Evolutionary conservation across 2,888 invertebrate species (phyloP), one percentile per base, ranked within the genome.

Genomic region (Diarsia mendica): DNA sequence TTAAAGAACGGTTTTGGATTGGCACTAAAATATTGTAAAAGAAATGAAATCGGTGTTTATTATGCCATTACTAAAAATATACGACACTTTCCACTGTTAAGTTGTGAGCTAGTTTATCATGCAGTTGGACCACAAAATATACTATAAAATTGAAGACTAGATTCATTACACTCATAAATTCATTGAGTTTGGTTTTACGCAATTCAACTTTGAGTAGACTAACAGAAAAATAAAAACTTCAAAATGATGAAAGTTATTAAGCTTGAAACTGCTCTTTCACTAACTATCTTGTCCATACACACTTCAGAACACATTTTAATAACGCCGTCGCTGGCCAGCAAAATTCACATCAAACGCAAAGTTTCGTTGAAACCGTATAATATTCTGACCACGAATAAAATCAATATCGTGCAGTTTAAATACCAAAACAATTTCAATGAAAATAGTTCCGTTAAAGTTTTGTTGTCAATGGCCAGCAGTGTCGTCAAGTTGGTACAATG

Each of bases 361-460:
- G 73, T 82, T 83, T 77, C n/a, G n/a, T 63, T 49, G 49, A 46
- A 72, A 55, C 48, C 39, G 58, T 75, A 64, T 66, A 67, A 83
- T 80, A 80, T 77, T 72, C 66, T 84, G 75, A 80, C 82, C 81
- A 63, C 82, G 79, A 89, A 89, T 85, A 87, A 87, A 87, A 89
- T 86, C 89, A 82, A 88, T 89, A 89, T 70, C 84, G 79, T 84
- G 82, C 86, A 87, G 84, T 82, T 86, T 86, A 89, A 93, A 93
- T 91, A 91, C 89, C 90, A 87, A 90, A 93, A 93, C 94, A 92
- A 93, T 94, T 94, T 92, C 88, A 93, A 95, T 95, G 92, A 92
- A 90, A 92, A 94, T 94, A 94, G 93, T 95, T 95, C 48, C 70
- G 64, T 84, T 75, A 83, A 82, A 87, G 87, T 89, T 89, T 86